Base-by-base conservation (phyloP, 1,140 invertebrate species). In the Copidosoma floridanum region DNA sequence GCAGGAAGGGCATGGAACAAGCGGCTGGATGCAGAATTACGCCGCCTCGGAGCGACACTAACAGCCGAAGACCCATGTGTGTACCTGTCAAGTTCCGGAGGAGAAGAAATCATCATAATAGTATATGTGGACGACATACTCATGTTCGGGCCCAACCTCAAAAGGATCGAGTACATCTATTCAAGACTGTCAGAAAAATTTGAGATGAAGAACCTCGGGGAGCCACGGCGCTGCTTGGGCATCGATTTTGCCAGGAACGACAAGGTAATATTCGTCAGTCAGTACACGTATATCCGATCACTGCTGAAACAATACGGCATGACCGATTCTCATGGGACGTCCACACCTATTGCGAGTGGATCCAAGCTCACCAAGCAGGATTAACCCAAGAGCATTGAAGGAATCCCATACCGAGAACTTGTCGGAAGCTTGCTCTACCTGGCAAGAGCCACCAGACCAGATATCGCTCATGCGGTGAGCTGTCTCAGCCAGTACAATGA, bases 371-470 rank as follows among this genome's bases (percentile, higher is more conserved):
- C 29, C 14, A 37, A 37, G 21, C 10, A 11, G 1, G 47, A 37
- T 61, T 20, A 11, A 23, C 37, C 1, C 24, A 26, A 8, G 37
- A 10, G 7, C 27, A 50, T 35, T n/a, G 27, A 18, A 1, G 21
- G 2, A 3, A 11, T 20, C 50, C 70, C 68, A 7, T 81, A 71
- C 55, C 41, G 69, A n/a, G 71, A 76, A 51, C 48, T 71, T 0
- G 65, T 81, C 8, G 74, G 78, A 18, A 32, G 67, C 2, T 57
- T 82, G 5, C 63, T 79, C 44, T 81, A 76, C 55, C 11, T 74
- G 3, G 41, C 74, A 0, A 32, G 67, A 2, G 67, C 52, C 21
- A 78, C 78, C 2, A 63, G 72, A 60, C 78, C 77, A 1, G 72
- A 80, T 55, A 77, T 81, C 12, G 26, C 66, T 1, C 74, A 66